phyloP scores from a whole-genome alignment of 1,140 invertebrate genomes.

The Stegodyphus dumicola region DNA sequence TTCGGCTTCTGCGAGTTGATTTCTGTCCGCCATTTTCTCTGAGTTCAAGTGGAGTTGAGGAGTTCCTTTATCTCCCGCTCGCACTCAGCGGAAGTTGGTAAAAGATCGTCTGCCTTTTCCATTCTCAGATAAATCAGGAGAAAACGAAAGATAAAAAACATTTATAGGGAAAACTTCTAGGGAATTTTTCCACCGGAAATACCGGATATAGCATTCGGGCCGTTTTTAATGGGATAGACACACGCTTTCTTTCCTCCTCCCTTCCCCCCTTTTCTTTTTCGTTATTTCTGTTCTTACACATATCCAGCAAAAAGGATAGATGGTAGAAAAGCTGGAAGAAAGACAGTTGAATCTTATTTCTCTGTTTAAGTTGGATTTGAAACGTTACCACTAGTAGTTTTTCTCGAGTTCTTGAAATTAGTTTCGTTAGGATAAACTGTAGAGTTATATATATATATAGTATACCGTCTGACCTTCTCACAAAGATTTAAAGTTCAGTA shows the following conservation, averaged over 20 bases:
- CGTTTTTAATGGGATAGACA: slow-evolving; percentile 46
- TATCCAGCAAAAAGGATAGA: no score
- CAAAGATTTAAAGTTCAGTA: no score
- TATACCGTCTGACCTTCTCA: no score
- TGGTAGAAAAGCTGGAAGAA: no score
- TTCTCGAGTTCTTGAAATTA: no score
- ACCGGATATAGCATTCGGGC: slow-evolving; percentile 27
- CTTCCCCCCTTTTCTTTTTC: no score
- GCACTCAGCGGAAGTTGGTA: slow-evolving; percentile 45
- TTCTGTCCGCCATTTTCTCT: slow-evolving; percentile 37
- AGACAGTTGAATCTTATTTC: no score
- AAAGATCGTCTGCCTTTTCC: slow-evolving; percentile 47
- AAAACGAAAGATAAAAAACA: slow-evolving; percentile 16
- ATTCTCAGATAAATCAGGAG: slow-evolving; percentile 36
- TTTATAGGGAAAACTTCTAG: slow-evolving; percentile 29
- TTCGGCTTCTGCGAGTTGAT: slow-evolving; percentile 17
- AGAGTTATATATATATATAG: no score
- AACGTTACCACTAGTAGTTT: no score
- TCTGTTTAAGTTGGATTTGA: no score
- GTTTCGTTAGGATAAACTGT: no score
- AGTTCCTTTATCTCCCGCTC: slow-evolving; percentile 46
- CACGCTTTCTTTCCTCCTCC: background rate
- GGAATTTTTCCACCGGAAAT: slow-evolving; percentile 18
- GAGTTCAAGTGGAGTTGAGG: slow-evolving; percentile 44
- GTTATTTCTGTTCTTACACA: no score